Conservation (phyloP, 2,113 vertebrate species). For the Prunella fulvescens region DNA sequence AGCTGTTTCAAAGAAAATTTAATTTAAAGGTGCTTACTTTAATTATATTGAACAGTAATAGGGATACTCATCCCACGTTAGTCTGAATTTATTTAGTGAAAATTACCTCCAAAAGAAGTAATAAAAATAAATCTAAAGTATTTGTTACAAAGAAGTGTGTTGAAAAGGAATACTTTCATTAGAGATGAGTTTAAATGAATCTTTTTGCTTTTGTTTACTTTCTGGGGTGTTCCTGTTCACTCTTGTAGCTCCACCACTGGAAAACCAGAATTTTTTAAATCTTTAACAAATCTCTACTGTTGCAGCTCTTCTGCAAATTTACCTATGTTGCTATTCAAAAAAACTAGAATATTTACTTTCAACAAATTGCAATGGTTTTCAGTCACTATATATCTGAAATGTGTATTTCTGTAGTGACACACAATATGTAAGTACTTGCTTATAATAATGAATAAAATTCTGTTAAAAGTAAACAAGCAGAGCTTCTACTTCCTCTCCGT, state of each 20-base stretch:
- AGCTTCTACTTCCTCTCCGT: background rate
- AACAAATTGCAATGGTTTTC: background rate
- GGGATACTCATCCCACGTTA: background rate
- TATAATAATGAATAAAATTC: background rate
- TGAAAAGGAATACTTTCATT: background rate
- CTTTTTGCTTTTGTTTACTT: background rate
- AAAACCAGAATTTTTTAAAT: background rate
- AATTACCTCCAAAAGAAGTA: background rate
- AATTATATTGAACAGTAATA: background rate
- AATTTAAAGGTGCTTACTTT: background rate
- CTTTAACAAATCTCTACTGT: background rate
- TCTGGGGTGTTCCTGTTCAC: background rate
- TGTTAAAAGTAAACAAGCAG: background rate
- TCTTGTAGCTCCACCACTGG: background rate
- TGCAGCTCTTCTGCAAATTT: background rate
- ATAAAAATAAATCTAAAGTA: background rate
- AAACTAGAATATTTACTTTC: background rate
- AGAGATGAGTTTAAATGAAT: background rate
- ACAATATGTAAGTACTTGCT: background rate
- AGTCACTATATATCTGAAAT: background rate
- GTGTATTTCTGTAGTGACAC: background rate
- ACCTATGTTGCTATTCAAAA: background rate
- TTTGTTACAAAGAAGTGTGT: background rate
- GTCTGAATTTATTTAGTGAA: background rate
- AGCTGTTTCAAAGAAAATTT: background rate